phyloP scores from a whole-genome alignment of 1,140 invertebrate species.

The Saccostrea glomerata region DNA sequence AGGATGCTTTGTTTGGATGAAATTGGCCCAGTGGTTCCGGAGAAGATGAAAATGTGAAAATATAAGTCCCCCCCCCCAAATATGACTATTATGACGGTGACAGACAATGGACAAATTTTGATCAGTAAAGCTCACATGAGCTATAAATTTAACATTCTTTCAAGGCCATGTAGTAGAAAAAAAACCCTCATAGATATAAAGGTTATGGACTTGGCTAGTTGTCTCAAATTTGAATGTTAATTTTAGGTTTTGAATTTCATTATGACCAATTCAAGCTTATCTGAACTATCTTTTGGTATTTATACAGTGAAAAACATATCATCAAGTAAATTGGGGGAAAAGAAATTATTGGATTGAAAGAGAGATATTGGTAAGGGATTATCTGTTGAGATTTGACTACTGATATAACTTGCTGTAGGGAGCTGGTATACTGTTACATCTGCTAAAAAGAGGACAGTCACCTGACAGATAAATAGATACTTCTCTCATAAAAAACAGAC shows the following conservation, averaged over 20 bases:
- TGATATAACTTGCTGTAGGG: neutral
- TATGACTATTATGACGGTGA: too few relatives aligned
- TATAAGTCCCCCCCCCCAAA: too few relatives aligned
- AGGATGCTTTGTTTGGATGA: too few relatives aligned
- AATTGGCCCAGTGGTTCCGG: too few relatives aligned
- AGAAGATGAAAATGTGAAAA: too few relatives aligned
- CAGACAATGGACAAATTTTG: too few relatives aligned
- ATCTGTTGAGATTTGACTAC: neutral
- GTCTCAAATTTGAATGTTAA: neutral
- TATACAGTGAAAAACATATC: neutral
- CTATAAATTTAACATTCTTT: neutral
- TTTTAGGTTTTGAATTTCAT: neutral
- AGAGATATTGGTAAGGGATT: neutral
- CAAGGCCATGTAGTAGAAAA: neutral
- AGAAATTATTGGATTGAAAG: neutral
- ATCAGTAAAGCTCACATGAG: too few relatives aligned
- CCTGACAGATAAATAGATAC: neutral
- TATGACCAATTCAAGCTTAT: neutral
- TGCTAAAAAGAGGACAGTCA: conserved; percentile 10
- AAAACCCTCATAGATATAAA: neutral
- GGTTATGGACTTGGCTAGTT: neutral
- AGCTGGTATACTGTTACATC: neutral
- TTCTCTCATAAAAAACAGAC: neutral
- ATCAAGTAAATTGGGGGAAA: conserved; percentile 9
- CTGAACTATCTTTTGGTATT: neutral